These are phyloP conservation scores for Luperina nickerlii DNA, from an alignment of 2,888 invertebrate genomes.

Conservation along the genomic window DNA sequence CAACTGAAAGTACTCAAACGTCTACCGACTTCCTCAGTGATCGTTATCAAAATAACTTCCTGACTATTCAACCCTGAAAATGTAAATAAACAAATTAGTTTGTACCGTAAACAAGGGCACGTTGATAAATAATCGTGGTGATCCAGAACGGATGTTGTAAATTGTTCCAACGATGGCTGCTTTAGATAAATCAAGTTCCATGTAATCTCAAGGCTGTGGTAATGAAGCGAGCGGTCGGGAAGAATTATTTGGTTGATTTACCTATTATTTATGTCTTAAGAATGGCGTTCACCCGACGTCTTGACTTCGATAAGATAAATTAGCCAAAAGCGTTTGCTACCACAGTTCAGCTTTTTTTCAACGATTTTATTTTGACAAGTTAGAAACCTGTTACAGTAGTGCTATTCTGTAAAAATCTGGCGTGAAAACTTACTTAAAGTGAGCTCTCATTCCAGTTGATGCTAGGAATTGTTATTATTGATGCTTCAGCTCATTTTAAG, in stretches of 20 bases:
- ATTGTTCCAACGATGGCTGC: slow-evolving; percentile 72
- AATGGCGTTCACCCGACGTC: background rate
- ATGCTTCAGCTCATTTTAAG: background rate
- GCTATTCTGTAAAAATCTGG: background rate
- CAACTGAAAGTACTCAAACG: background rate
- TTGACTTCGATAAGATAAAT: background rate
- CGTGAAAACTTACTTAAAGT: background rate
- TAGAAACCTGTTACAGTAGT: background rate
- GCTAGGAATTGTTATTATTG: too few relatives aligned
- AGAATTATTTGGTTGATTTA: slow-evolving; percentile 19
- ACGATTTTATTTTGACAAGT: background rate
- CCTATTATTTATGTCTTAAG: background rate
- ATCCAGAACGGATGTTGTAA: slow-evolving; percentile 74
- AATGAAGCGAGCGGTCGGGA: slow-evolving; percentile 38
- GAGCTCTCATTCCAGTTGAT: too few relatives aligned
- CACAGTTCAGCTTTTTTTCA: background rate
- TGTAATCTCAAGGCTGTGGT: slow-evolving; percentile 69
- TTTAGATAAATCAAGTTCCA: slow-evolving; percentile 77
- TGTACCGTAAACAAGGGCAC: slow-evolving; percentile 57
- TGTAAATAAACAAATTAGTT: slow-evolving; percentile 61
- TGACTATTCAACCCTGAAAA: slow-evolving; percentile 38
- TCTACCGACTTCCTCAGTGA: slow-evolving; percentile 1
- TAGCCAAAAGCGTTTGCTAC: background rate
- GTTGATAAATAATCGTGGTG: slow-evolving; percentile 70
- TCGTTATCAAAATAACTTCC: slow-evolving; percentile 37